These are phyloP conservation scores for Ligdia adustata DNA, from an alignment of 2,888 invertebrate genomes.

Conservation along the genomic window DNA sequence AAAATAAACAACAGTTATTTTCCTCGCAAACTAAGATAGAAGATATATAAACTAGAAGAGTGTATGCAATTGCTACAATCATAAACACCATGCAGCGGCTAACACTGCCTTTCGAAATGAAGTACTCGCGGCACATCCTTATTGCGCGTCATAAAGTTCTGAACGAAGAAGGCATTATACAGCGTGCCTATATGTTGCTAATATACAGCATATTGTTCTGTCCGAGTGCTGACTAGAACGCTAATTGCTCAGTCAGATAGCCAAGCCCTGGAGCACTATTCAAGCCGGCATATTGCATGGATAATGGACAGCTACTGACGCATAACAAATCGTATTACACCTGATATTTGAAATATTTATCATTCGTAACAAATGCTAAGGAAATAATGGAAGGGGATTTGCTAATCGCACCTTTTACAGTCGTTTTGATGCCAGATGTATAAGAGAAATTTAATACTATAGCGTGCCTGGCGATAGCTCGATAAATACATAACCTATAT, in stretches of 20 bases:
- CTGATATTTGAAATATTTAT: constrained; percentile 18
- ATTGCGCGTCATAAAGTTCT: constrained; percentile 6
- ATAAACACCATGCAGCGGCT: not conserved
- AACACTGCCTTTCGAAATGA: constrained; percentile 6
- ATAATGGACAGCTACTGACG: constrained; percentile 29
- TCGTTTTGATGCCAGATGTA: too few relatives aligned
- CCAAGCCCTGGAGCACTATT: constrained; percentile 3
- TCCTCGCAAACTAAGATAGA: too few relatives aligned
- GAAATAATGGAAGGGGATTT: not conserved
- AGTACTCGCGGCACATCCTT: constrained; percentile 4
- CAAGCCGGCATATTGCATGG: too few relatives aligned
- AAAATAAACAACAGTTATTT: too few relatives aligned
- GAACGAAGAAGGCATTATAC: not conserved
- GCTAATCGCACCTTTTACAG: not conserved
- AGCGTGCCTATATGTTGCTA: not conserved
- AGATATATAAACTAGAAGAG: too few relatives aligned
- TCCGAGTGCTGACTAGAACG: not conserved
- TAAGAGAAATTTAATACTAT: too few relatives aligned
- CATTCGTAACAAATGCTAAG: constrained; percentile 6
- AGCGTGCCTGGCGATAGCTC: too few relatives aligned
- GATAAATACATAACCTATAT: too few relatives aligned
- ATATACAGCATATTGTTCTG: constrained; percentile 3
- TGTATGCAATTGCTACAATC: not conserved
- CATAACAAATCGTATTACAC: constrained; percentile 31
- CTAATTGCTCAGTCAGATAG: constrained; percentile 3